These are phyloP conservation scores for Montipora efflorescens DNA, from an alignment of 64 coral and sea anemone genomes.

Conservation along the genomic window DNA sequence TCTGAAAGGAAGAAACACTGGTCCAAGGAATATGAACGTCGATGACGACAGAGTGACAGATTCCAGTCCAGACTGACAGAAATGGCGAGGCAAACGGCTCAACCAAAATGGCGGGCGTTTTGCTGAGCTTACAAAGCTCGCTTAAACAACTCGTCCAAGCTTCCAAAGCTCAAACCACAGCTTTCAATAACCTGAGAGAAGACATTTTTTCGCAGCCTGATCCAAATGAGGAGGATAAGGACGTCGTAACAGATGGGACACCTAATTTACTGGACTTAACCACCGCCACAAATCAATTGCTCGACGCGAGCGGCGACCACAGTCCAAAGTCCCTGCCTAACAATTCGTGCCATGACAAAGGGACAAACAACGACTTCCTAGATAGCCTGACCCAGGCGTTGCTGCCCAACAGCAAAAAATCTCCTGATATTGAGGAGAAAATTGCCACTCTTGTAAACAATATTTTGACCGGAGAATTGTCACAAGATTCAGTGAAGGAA, in stretches of 20 bases:
- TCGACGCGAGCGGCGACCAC: constrained; percentile 13
- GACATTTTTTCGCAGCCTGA: constrained; percentile 21
- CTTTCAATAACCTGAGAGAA: constrained; percentile 7
- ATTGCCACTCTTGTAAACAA: neutral
- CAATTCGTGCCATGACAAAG: too few species aligned
- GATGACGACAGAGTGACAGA: neutral
- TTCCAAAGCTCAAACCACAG: constrained; percentile 46
- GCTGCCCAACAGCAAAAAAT: constrained; percentile 18
- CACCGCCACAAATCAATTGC: neutral
- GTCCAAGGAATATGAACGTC: neutral
- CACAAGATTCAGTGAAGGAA: constrained; percentile 11
- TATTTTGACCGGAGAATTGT: constrained; percentile 22
- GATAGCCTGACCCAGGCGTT: constrained; percentile 73
- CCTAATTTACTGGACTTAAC: too few species aligned
- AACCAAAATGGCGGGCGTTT: neutral
- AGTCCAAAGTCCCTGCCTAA: neutral
- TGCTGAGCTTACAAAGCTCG: constrained; percentile 31
- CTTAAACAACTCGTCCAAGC: constrained; percentile 21
- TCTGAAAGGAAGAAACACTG: neutral
- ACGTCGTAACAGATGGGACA: neutral
- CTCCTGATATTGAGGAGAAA: constrained; percentile 9
- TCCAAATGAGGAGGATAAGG: neutral
- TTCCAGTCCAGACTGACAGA: too few species aligned
- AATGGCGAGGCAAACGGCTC: neutral
- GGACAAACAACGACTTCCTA: neutral